Evolutionary conservation across 1,140 invertebrate genomes (phyloP).

Genomic region (Trichonephila clavata): DNA sequence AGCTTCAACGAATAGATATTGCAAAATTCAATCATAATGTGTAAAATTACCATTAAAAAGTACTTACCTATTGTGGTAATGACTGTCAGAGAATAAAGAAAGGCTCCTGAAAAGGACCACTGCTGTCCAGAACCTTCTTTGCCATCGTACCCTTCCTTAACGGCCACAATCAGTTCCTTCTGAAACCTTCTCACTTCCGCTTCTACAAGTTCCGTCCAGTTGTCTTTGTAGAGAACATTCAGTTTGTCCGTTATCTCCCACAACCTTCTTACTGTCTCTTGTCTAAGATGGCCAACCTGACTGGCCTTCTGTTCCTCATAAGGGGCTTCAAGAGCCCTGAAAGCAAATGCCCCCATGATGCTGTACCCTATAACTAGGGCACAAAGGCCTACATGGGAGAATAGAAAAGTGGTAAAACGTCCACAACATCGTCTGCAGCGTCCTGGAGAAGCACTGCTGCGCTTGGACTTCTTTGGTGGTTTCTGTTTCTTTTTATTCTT

Average conservation of each 20-base stretch:
- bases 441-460: not conserved
- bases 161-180: slow-evolving; percentile 88
- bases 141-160: slow-evolving; percentile 90
- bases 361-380: slow-evolving; percentile 95
- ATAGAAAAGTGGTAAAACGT: slow-evolving; percentile 93
- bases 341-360: slow-evolving; percentile 95
- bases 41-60: no score
- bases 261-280: slow-evolving; percentile 83
- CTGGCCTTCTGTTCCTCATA: slow-evolving; percentile 84
- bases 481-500: slow-evolving; percentile 54
- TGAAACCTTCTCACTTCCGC: slow-evolving; percentile 91
- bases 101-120: slow-evolving; percentile 94
- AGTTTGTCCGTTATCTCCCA: slow-evolving; percentile 97
- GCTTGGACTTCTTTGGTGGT: slow-evolving; percentile 20
- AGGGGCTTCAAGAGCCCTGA: slow-evolving; percentile 92
- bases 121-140: slow-evolving; percentile 84
- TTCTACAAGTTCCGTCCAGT: slow-evolving; percentile 87
- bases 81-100: slow-evolving; percentile 98
- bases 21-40: no score
- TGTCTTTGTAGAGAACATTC: slow-evolving; percentile 96
- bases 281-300: slow-evolving; percentile 79
- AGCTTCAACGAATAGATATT: no score
- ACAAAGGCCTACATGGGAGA: slow-evolving; percentile 96
- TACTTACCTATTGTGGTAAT: slow-evolving; percentile 96
- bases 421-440: slow-evolving; percentile 89